phyloP scores from a whole-genome alignment of 2,797 vertebrate species.

The Chelonia mydas region DNA sequence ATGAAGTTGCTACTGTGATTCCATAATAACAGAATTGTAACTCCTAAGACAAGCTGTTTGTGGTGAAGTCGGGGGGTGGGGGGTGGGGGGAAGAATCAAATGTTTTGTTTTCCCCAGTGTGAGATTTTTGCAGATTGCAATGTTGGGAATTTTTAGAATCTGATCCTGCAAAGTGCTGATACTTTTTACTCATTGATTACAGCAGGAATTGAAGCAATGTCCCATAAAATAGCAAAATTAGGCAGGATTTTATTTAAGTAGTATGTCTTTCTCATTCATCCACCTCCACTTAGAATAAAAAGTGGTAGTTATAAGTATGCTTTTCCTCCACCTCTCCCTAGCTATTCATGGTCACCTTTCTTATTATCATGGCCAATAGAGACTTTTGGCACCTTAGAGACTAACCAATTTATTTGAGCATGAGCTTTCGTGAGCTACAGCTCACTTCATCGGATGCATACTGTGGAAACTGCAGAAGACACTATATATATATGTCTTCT shows the following conservation, averaged over 20 bases:
- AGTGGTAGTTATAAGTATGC: neutral
- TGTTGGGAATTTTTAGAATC: slow-evolving; percentile 8
- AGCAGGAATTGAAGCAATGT: slow-evolving; percentile 8
- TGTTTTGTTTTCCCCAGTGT: neutral
- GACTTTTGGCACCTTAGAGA: no score
- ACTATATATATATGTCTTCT: no score
- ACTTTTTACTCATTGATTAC: slow-evolving; percentile 10
- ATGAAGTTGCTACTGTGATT: neutral
- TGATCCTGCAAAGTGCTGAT: slow-evolving; percentile 3
- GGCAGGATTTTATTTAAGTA: slow-evolving; percentile 34
- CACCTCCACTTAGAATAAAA: slow-evolving; percentile 1
- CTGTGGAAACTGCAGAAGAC: no score
- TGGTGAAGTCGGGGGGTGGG: neutral
- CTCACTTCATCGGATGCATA: no score
- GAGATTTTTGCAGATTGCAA: neutral
- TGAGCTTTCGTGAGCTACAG: no score
- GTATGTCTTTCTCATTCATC: neutral
- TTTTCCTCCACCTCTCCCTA: neutral
- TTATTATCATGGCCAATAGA: neutral
- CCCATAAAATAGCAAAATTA: neutral
- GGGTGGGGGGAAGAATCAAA: no score
- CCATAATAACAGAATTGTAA: neutral
- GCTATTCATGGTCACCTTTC: neutral
- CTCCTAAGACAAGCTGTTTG: neutral
- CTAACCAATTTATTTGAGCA: no score